phyloP scores from a whole-genome alignment of 2,797 vertebrate species.

The Peromyscus eremicus region DNA sequence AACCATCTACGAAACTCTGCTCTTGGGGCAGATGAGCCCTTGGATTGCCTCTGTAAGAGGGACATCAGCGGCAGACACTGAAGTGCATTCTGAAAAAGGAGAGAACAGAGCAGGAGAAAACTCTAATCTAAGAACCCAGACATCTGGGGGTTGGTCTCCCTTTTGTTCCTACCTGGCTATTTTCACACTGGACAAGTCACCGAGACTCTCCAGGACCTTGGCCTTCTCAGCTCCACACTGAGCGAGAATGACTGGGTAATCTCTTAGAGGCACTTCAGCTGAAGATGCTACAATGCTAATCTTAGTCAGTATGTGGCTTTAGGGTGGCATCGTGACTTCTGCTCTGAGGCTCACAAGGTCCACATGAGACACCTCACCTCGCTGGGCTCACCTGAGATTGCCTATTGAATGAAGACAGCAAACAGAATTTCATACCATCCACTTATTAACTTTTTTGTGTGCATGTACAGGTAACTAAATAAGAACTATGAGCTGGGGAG shows the following conservation, averaged over 20 bases:
- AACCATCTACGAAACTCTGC: not conserved
- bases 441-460: not conserved
- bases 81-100: not conserved
- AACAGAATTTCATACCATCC: slow-evolving; percentile 10
- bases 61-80: not conserved
- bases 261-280: not conserved
- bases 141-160: not conserved
- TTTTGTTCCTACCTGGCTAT: not conserved
- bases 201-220: not conserved
- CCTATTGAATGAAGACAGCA: slow-evolving; percentile 11
- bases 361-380: not conserved
- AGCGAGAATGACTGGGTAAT: not conserved
- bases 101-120: not conserved
- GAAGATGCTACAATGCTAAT: not conserved
- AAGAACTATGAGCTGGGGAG: not conserved
- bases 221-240: slow-evolving; percentile 2
- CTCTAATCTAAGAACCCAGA: not conserved
- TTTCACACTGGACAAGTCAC: not conserved
- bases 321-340: not conserved
- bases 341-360: not conserved
- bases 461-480: not conserved
- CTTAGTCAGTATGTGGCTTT: not conserved
- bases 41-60: not conserved
- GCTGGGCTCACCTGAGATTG: slow-evolving; percentile 8
- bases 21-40: not conserved